Evolutionary conservation across 2,113 vertebrate species (phyloP).

Genomic region (Hiodon tergisus): DNA sequence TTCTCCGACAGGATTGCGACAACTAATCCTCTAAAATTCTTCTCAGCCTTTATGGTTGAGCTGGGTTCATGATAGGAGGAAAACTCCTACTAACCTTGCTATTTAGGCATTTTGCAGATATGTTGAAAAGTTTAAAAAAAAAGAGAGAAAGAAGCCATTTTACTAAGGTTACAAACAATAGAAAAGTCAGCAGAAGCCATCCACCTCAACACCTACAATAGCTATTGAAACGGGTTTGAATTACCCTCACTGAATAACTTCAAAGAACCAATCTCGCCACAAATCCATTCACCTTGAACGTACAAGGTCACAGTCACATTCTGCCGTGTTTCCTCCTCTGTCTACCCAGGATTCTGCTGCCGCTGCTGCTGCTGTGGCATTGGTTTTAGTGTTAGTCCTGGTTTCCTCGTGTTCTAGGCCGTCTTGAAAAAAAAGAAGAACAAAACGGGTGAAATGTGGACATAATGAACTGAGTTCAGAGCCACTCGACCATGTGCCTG

Average conservation of each 20-base stretch:
- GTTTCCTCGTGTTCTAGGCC: slow-evolving; percentile 1
- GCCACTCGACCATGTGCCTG: not conserved
- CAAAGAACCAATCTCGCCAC: not conserved
- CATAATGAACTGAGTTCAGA: not conserved
- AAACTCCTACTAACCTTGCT: not conserved
- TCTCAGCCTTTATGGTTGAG: not conserved
- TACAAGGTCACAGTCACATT: not conserved
- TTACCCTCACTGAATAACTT: not conserved
- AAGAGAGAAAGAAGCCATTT: not conserved
- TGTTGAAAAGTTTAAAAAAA: not conserved
- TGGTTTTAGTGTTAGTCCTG: not conserved
- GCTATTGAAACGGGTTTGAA: slow-evolving; percentile 2
- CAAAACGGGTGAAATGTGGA: not conserved
- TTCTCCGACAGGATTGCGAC: not conserved
- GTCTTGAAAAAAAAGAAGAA: not conserved
- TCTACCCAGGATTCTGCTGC: too few species aligned
- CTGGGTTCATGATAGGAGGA: not conserved
- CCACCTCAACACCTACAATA: not conserved
- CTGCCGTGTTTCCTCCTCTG: too few species aligned
- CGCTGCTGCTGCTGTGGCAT: too few species aligned
- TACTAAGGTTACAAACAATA: not conserved
- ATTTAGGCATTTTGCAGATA: not conserved
- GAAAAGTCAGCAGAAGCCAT: not conserved
- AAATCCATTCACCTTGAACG: not conserved
- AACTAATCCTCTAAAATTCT: too few species aligned